These are phyloP conservation scores for Excalfactoria chinensis DNA, from an alignment of 2,113 vertebrate genomes.

Conservation along the genomic window DNA sequence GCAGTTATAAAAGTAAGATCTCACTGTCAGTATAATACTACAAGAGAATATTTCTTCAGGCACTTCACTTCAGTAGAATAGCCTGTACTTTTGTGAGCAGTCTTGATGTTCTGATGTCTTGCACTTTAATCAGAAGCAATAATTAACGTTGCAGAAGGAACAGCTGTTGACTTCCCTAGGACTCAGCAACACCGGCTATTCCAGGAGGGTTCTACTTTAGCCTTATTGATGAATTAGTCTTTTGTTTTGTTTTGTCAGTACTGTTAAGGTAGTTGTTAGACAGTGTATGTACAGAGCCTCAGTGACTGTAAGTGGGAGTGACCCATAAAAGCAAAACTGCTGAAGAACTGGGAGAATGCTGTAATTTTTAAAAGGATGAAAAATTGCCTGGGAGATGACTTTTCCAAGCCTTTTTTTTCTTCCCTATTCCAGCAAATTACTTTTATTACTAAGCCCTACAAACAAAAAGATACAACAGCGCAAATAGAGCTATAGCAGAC, in stretches of 20 bases:
- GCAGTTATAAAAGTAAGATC: not conserved
- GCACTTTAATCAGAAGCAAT: not conserved
- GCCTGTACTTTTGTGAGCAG: not conserved
- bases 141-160: not conserved
- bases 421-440: not conserved
- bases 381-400: not conserved
- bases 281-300: not conserved
- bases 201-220: not conserved
- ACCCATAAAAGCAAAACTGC: not conserved
- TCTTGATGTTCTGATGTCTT: not conserved
- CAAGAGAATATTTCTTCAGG: not conserved
- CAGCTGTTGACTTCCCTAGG: not conserved
- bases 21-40: not conserved
- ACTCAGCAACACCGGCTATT: not conserved
- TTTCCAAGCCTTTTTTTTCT: not conserved
- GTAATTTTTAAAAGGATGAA: not conserved
- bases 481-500: not conserved
- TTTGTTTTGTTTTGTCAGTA: not conserved
- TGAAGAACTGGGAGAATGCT: not conserved
- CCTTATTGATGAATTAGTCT: not conserved
- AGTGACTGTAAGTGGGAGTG: not conserved
- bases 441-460: not conserved
- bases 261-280: not conserved
- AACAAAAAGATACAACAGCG: rapidly evolving
- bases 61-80: not conserved